Base-by-base conservation (phyloP, 1,140 invertebrate species). In the Neoseiulus cucumeris region DNA sequence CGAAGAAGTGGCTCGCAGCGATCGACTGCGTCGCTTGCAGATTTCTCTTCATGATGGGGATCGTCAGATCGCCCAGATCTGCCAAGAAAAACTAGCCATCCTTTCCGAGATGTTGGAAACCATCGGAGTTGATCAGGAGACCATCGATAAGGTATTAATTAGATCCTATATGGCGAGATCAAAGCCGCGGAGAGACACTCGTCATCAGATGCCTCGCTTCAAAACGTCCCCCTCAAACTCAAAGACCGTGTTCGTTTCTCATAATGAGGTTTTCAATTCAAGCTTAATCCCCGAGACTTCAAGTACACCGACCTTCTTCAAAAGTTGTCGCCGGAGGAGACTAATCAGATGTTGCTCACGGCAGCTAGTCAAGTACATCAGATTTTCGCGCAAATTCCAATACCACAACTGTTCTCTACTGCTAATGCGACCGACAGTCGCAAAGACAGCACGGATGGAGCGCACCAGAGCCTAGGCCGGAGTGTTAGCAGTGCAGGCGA, bases 401-500 rank as follows among this genome's bases (percentile, higher is more conserved):
- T 47, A 20, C 51, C 51, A 17, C 51, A 25, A 33, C 51, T 59
- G 51, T 33, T 33, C 25, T 25, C 25, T 17, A 29, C 51, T 25
- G 51, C 14, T 25, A 33, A 33, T 20, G 22, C 51, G 14, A 9
- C 14, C 22, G 14, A 59, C 22, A 17, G 33, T 59, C 51, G 51
- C 12, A 25, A 33, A 2, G 22, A 59, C 51, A 59, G 51, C 51
- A 33, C 22, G 14, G 51, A 59, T 33, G 51, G 14, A 25, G 51
- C 51, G 33, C 51, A 59, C 33, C 51, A 59, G 22, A 59, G 22
- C 22, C 51, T 93, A 12, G 89, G 87, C 12, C 81, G 91, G 55
- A 91, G 89, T 73, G 84, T 90, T 1, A 92, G 88, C 76, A 92
- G 89, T 29, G 90, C 87, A 5, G 89, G 89, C 18, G 91, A 94